Evolutionary conservation across 92 coral and sea anemone species (phyloP).

Genomic region (Hydrozoanthus gracilis): DNA sequence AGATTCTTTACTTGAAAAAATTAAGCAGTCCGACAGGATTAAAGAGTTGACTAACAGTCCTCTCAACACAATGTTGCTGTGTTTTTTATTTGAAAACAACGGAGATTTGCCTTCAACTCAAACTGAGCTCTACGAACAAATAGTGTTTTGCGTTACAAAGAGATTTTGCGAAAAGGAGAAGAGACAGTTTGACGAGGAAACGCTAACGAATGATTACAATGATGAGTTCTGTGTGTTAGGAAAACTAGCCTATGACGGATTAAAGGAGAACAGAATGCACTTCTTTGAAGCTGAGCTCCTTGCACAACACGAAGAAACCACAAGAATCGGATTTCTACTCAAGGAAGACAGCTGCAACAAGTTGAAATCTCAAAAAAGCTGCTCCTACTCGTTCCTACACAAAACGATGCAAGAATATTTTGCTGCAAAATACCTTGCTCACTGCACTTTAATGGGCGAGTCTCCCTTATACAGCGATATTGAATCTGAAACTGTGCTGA

Average conservation of each 20-base stretch:
- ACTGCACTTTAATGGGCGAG: too few species aligned
- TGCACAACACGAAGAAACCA: constrained; percentile 1
- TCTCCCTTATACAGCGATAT: too few species aligned
- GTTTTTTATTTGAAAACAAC: too few species aligned
- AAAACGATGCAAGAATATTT: constrained; percentile 48
- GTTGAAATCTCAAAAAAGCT: not conserved
- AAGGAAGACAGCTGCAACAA: constrained; percentile 38
- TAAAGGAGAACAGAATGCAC: constrained; percentile 18
- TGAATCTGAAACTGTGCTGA: not conserved
- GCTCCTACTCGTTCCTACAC: constrained; percentile 46
- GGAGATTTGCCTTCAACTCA: constrained; percentile 5
- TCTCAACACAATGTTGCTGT: not conserved
- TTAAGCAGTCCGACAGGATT: too few species aligned
- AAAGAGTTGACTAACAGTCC: not conserved
- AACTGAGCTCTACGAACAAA: constrained; percentile 12
- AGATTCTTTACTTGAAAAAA: too few species aligned
- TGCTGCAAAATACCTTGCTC: too few species aligned
- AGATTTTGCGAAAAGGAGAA: too few species aligned
- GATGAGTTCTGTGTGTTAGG: not conserved
- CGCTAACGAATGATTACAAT: not conserved
- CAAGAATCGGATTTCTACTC: too few species aligned
- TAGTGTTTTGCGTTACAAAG: too few species aligned
- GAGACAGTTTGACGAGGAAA: not conserved
- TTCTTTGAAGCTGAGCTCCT: constrained; percentile 30
- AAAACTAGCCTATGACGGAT: not conserved